These are phyloP conservation scores for Ochropleura leucogaster DNA, from an alignment of 2,888 invertebrate genomes.

Conservation along the genomic window DNA sequence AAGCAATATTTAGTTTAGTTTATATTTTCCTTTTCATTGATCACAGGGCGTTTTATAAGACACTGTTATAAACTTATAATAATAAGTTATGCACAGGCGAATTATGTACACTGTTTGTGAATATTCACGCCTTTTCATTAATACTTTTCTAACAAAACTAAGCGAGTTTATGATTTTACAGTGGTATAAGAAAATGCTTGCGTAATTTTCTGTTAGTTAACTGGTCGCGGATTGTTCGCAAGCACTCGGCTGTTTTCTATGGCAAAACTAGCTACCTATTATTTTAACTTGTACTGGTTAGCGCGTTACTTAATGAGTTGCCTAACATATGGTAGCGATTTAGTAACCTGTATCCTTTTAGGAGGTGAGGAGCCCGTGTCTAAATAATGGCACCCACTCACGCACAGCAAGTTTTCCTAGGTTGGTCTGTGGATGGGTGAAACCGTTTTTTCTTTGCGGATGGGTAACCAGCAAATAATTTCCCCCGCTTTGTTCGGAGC, in stretches of 20 bases:
- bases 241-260: constrained; percentile 1
- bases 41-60: neutral
- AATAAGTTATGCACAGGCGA: neutral
- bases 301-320: no score
- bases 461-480: no score
- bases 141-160: constrained; percentile 14
- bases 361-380: no score
- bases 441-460: no score
- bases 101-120: neutral
- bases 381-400: no score
- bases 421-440: no score
- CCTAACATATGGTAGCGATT: no score
- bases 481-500: no score
- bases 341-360: no score
- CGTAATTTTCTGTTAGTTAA: constrained; percentile 11
- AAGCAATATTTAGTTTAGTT: neutral
- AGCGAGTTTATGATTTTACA: constrained; percentile 14
- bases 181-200: constrained; percentile 16
- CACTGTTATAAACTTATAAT: neutral
- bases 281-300: neutral
- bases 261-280: neutral
- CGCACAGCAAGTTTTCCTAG: no score
- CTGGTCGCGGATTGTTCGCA: constrained; percentile 4
- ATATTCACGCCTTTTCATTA: constrained; percentile 18
- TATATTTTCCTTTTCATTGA: neutral